These are phyloP conservation scores for Holocentrus rufus DNA, from an alignment of 2,797 vertebrate species.

Conservation along the genomic window DNA sequence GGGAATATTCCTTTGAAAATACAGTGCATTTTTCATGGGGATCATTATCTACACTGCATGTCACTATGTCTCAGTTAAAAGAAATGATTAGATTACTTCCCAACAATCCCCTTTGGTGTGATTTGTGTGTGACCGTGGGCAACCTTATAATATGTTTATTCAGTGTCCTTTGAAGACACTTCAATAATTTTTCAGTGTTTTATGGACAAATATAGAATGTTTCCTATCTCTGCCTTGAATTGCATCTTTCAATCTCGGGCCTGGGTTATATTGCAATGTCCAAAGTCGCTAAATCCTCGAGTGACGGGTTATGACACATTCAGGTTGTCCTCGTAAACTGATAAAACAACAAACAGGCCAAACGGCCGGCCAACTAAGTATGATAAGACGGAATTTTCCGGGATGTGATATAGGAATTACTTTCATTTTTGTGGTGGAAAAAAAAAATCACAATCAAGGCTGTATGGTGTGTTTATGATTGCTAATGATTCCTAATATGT, in stretches of 20 bases:
- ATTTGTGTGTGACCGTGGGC: constrained; percentile 75
- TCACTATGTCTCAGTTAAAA: constrained; percentile 75
- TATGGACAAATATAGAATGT: constrained; percentile 69
- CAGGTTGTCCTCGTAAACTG: constrained; percentile 8
- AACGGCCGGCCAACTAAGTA: neutral
- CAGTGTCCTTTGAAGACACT: constrained; percentile 76
- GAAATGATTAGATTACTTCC: constrained; percentile 78
- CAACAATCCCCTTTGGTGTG: constrained; percentile 71
- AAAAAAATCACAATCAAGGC: neutral
- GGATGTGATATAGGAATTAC: too few species aligned
- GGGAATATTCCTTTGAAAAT: constrained; percentile 77
- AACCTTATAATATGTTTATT: constrained; percentile 76
- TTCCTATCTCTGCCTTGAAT: constrained; percentile 55
- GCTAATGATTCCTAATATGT: neutral
- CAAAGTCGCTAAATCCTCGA: constrained; percentile 37
- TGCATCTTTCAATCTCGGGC: constrained; percentile 34
- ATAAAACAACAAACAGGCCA: constrained; percentile 3
- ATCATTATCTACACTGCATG: constrained; percentile 80
- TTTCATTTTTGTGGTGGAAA: neutral
- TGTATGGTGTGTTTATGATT: too few species aligned
- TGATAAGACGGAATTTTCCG: too few species aligned
- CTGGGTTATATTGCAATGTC: constrained; percentile 24
- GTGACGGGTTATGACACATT: constrained; percentile 3
- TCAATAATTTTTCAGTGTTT: constrained; percentile 72
- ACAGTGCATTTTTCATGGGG: constrained; percentile 78